Base-by-base conservation (phyloP, 2,888 invertebrate species). In the Papilio elwesi region DNA sequence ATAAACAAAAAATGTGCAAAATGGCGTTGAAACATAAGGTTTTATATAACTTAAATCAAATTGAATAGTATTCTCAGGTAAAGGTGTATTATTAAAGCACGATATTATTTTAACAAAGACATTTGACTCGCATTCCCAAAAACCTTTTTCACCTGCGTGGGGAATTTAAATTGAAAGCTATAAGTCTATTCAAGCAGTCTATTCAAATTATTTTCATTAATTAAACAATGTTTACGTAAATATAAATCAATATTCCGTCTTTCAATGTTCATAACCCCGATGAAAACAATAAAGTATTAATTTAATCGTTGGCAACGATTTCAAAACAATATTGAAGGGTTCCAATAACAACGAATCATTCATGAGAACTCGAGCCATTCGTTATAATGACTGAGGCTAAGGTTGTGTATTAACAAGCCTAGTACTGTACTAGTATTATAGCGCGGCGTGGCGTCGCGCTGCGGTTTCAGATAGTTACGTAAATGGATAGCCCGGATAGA, bases 381-480 rank as follows among this genome's bases (percentile, higher is more conserved):
- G 75, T 78, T 79, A 84, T 83, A 83, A 84, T 87, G 85, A 86
- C 85, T 86, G 84, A 84, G 80, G 76, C 78, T 83, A 83, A 82
- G 78, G 78, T 80, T 80, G 81, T 81, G 83, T 86, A 87, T 88
- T 87, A 87, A 79, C 78, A 76, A 80, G 79, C 77, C 79, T 78
- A 83, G 80, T 81, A 82, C 78, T 82, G 82, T 85, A 26, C 26
- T 26, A 86, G 15, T 38, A 4, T 36, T 15, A 86, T 85, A 82
- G 81, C 71, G 76, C 75, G 76, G 70, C 74, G 77, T 77, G 73
- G 79, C 79, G 79, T 79, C 78, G 79, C 82, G 76, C 76, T 83
- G 86, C 80, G 86, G 86, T 83, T 82, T 78, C 81, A 79, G 83
- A 83, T 85, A 82, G 85, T 90, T 87, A 87, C 85, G 83, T 84